Conservation (phyloP, 2,797 vertebrate genomes). For the Pagetopsis macropterus region DNA sequence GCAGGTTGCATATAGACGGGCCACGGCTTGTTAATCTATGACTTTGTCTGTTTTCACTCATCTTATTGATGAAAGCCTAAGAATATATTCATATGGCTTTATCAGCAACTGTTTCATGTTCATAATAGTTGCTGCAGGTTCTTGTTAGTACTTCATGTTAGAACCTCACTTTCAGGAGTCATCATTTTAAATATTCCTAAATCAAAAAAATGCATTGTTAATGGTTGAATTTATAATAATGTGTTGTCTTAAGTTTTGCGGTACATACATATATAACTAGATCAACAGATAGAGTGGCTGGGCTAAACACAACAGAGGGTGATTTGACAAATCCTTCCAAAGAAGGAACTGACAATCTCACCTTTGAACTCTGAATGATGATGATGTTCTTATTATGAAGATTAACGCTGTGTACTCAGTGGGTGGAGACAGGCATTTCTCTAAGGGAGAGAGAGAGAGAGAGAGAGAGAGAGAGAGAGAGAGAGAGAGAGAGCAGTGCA, state of each 20-base stretch:
- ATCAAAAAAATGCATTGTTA: not conserved
- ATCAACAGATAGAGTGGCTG: not conserved
- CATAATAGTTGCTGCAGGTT: not conserved
- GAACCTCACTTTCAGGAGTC: not conserved
- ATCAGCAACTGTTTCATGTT: not conserved
- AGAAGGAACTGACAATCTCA: conserved; percentile 70
- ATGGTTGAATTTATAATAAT: not conserved
- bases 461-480: too few species aligned
- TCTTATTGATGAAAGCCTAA: conserved; percentile 37
- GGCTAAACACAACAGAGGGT: conserved; percentile 8
- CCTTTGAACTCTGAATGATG: conserved; percentile 79
- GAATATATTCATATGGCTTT: not conserved
- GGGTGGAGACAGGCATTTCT: conserved; percentile 68
- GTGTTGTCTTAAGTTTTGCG: not conserved
- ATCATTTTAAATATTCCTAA: not conserved
- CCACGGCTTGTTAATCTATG: conserved; percentile 64
- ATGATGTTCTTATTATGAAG: conserved; percentile 69
- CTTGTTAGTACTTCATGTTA: not conserved
- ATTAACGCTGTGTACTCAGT: conserved; percentile 72
- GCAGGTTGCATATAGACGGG: conserved; percentile 53
- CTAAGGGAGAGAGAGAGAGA: conserved; percentile 39
- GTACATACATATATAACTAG: not conserved
- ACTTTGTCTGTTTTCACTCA: conserved; percentile 36
- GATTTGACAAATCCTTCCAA: conserved; percentile 55
- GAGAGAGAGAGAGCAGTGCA: conserved; percentile 50